Evolutionary conservation across 2,797 vertebrate genomes (phyloP).

Genomic region (Chiloscyllium punctatum): DNA sequence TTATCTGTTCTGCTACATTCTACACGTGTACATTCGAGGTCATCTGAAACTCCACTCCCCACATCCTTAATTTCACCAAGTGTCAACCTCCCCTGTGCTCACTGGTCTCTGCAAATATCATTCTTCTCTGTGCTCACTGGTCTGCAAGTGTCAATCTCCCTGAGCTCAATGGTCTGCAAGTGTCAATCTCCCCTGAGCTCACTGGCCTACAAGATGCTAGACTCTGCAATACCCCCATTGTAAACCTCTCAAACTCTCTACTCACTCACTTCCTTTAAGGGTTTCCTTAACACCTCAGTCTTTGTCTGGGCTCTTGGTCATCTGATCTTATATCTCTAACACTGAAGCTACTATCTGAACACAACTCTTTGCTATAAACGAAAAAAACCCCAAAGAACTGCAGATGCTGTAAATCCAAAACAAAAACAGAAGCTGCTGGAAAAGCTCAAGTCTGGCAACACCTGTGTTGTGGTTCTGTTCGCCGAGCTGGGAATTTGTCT

Average conservation of each 20-base stretch:
- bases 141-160: too few species aligned
- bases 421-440: too few species aligned
- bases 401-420: too few species aligned
- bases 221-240: background rate
- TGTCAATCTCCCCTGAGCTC: background rate
- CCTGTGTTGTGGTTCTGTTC: too few species aligned
- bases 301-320: background rate
- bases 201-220: background rate
- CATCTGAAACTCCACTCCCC: background rate
- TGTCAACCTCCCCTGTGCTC: background rate
- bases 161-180: too few species aligned
- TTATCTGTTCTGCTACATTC: too few species aligned
- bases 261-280: background rate
- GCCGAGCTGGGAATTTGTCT: too few species aligned
- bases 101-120: background rate
- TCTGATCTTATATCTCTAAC: background rate
- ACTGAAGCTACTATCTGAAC: background rate
- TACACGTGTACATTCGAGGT: background rate
- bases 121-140: background rate
- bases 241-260: background rate
- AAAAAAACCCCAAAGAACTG: too few species aligned
- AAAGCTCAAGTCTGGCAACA: too few species aligned
- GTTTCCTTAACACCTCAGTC: background rate
- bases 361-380: background rate
- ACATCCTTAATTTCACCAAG: background rate